Evolutionary conservation across 1,140 invertebrate species (phyloP), one percentile per base, ranked within the genome.

Genomic region (Drosophila ficusphila): DNA sequence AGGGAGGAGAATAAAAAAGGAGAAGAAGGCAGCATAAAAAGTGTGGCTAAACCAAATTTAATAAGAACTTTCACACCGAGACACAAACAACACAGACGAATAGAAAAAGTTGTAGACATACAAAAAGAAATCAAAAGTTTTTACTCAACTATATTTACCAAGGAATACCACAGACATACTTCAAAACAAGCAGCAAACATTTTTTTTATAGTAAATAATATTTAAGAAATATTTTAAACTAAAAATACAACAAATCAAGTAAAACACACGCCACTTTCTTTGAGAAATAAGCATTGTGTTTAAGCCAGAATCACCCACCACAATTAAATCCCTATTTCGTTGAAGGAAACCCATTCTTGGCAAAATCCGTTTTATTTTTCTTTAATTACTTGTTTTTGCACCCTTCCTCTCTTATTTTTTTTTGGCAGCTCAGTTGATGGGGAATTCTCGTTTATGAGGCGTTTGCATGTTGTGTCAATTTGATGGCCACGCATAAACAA

Each of bases 381-480:
- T 68, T 67, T 68, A 68, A 68, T 68, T 46, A 73, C 47, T 38
- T 60, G 33, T 34, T 61, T 34, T 53, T 71, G 23, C 54, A 33
- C n/a, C 9, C 19, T 27, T 3, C 7, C 38, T 33, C 33, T 16
- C 33, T 34, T 51, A 21, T 34, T 71, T 54, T 71, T 46, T 34
- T 48, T 49, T 27, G 42, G 7, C 8, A 21, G 14, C 11, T 27
- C 29, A 18, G 51, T n/a, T 44, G 38, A 61, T 71, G 56, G 67
- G 18, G 49, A 51, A 69, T 71, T 64, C 48, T 58, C 42, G 65
- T 70, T 85, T 79, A 79, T 61, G 64, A 62, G 64, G 48, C 51
- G 33, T 72, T 76, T 62, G 81, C 79, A 79, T 76, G 75, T 79
- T 79, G 54, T 56, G 60, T 65, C 76, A 65, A 79, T 79, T 79